phyloP scores from a whole-genome alignment of 2,888 invertebrate genomes.

The Lycocerus yunnanus region DNA sequence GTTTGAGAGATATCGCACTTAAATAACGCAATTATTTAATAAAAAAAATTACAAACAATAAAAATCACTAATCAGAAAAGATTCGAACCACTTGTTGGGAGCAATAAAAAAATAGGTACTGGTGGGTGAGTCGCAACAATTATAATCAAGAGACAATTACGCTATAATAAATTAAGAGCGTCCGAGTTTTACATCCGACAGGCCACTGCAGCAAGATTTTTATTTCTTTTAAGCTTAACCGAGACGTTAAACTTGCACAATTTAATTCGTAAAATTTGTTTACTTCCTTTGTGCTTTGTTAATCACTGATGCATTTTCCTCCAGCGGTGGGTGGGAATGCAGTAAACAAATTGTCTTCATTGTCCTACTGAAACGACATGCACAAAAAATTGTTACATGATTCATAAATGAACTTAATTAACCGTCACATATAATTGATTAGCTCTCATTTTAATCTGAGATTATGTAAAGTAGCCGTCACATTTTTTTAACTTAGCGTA shows the following conservation, averaged over 20 bases:
- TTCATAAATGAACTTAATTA: neutral
- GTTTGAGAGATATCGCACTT: neutral
- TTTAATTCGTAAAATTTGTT: slow-evolving; percentile 18
- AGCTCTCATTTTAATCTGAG: neutral
- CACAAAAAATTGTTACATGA: neutral
- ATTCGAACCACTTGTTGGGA: slow-evolving; percentile 67
- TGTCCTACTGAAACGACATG: neutral
- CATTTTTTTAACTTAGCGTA: neutral
- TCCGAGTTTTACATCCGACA: slow-evolving; percentile 17
- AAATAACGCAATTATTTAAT: neutral
- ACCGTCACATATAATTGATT: neutral
- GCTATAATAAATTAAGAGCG: slow-evolving; percentile 31
- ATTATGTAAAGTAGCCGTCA: neutral
- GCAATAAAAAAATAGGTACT: slow-evolving; percentile 41
- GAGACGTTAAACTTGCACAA: slow-evolving; percentile 17
- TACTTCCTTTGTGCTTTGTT: neutral
- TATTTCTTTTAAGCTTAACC: slow-evolving; percentile 19
- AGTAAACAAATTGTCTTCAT: neutral
- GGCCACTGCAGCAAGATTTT: slow-evolving; percentile 1
- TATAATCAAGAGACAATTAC: slow-evolving; percentile 27
- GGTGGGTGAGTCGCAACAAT: slow-evolving; percentile 32
- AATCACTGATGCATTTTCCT: neutral
- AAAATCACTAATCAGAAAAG: neutral
- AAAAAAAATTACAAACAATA: neutral
- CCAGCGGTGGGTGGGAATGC: neutral